Conservation (phyloP, 2,797 vertebrate species). For the Cephalopachus bancanus region DNA sequence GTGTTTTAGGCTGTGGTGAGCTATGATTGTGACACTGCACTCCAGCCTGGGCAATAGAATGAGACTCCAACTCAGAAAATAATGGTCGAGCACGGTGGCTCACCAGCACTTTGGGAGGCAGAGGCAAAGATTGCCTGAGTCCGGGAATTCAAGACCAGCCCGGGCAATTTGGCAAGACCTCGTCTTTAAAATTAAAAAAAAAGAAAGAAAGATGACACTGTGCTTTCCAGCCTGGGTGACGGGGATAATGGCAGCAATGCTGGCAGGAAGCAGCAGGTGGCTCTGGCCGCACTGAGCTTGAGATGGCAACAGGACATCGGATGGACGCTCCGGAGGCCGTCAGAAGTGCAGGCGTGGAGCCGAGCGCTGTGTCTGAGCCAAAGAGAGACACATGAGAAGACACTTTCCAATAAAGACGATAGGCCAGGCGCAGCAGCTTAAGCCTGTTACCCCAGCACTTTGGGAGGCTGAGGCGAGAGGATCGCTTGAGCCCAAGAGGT, state of each 20-base stretch:
- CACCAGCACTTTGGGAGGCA: too few species aligned
- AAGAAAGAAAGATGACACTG: not conserved
- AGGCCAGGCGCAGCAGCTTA: not conserved
- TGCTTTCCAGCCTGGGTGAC: not conserved
- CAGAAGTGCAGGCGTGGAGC: not conserved
- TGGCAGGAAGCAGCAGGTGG: not conserved
- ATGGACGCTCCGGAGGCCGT: not conserved
- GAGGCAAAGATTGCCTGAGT: too few species aligned
- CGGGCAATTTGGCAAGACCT: too few species aligned
- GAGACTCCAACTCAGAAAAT: too few species aligned
- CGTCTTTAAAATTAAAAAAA: slow-evolving; percentile 37
- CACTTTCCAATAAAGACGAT: not conserved
- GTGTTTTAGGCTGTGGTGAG: too few species aligned
- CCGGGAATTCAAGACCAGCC: too few species aligned
- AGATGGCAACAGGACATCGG: not conserved
- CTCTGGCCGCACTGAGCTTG: not conserved
- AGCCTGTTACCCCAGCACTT: too few species aligned
- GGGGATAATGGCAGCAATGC: not conserved
- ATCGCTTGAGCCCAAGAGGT: too few species aligned
- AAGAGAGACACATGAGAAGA: not conserved
- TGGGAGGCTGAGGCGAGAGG: too few species aligned
- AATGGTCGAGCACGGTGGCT: too few species aligned
- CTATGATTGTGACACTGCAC: too few species aligned
- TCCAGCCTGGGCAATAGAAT: too few species aligned
- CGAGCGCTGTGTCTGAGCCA: not conserved